These are phyloP conservation scores for Andrena minutula DNA, from an alignment of 2,888 invertebrate species.

Conservation along the genomic window DNA sequence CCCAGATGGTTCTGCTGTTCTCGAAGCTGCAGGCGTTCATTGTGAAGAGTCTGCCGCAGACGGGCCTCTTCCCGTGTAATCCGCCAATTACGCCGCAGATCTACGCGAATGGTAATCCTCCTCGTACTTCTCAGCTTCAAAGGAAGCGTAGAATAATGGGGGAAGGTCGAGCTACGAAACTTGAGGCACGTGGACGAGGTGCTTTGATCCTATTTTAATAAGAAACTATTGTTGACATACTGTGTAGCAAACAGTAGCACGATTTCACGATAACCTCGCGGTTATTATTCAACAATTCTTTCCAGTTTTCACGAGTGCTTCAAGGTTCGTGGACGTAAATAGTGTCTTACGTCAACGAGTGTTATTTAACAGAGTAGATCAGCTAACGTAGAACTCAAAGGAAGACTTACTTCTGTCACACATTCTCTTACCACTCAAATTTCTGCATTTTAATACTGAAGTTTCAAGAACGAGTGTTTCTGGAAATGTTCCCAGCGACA, in stretches of 20 bases:
- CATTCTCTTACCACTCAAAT: no score
- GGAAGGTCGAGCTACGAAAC: neutral
- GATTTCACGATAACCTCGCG: neutral
- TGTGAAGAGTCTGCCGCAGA: conserved; percentile 87
- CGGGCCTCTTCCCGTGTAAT: conserved; percentile 88
- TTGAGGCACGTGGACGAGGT: neutral
- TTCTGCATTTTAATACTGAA: no score
- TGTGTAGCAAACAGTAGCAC: no score
- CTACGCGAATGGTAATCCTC: conserved; percentile 88
- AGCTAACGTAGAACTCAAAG: no score
- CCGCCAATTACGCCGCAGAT: conserved; percentile 89
- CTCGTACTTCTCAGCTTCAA: neutral
- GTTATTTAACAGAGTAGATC: no score
- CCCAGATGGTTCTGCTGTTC: conserved; percentile 89
- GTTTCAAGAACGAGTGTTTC: no score
- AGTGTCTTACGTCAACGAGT: neutral
- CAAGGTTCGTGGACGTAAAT: neutral
- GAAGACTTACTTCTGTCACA: no score
- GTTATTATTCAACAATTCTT: neutral
- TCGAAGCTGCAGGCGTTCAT: conserved; percentile 89
- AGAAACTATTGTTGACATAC: neutral
- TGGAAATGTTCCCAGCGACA: neutral
- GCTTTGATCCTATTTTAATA: conserved; percentile 2
- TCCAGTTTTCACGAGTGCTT: neutral
- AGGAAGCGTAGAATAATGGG: neutral